Percentiles rank a stretch among this genome's conserved stretches.
These are phyloP conservation scores for Nibea coibor DNA, from an alignment of 2,113 vertebrate genomes.

Conservation along the genomic window DNA sequence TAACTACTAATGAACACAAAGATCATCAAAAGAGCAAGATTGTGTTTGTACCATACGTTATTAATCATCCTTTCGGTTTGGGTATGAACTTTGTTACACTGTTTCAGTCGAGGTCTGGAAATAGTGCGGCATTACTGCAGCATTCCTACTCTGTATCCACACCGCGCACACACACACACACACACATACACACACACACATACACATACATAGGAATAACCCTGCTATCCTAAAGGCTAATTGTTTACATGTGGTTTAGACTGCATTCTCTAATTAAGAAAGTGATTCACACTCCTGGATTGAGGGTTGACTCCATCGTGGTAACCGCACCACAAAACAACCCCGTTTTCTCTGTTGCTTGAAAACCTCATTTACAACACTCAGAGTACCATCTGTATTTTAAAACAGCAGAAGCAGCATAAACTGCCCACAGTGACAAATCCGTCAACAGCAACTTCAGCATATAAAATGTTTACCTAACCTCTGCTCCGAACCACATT, in stretches of 20 bases:
- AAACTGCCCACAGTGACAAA: slow-evolving; percentile 59
- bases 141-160: slow-evolving; percentile 26
- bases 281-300: slow-evolving; percentile 79
- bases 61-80: slow-evolving; percentile 29
- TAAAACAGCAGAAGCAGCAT: slow-evolving; percentile 35
- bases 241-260: slow-evolving; percentile 74
- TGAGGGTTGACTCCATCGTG: slow-evolving; percentile 67
- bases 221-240: slow-evolving; percentile 67
- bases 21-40: no score
- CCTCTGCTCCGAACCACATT: slow-evolving; percentile 51
- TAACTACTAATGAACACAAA: no score
- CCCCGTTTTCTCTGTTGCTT: slow-evolving; percentile 40
- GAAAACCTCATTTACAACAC: slow-evolving; percentile 37
- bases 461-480: slow-evolving; percentile 59
- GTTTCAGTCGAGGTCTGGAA: slow-evolving; percentile 24
- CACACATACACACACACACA: slow-evolving; percentile 8
- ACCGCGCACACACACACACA: neutral
- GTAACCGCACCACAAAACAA: slow-evolving; percentile 65
- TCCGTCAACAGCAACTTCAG: slow-evolving; percentile 46
- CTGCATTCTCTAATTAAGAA: slow-evolving; percentile 70
- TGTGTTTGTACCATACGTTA: slow-evolving; percentile 1
- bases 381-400: slow-evolving; percentile 35
- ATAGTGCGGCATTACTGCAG: slow-evolving; percentile 13
- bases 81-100: neutral
- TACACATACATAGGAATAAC: slow-evolving; percentile 25